phyloP scores from a whole-genome alignment of 2,888 invertebrate genomes.

The Gortyna flavago region DNA sequence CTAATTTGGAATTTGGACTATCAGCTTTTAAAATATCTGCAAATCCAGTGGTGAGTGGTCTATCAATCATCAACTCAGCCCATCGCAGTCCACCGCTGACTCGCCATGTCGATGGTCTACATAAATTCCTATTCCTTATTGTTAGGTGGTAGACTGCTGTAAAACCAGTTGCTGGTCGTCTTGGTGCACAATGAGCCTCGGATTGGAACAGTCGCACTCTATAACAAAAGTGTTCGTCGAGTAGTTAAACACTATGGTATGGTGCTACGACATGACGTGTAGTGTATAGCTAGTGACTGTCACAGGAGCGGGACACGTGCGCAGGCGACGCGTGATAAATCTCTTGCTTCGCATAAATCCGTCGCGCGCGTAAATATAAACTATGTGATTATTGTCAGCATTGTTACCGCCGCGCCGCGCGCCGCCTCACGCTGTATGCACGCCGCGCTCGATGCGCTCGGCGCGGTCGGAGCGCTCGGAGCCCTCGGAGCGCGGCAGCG shows the following conservation, averaged over 20 bases:
- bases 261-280: slow-evolving; percentile 26
- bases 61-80: not conserved
- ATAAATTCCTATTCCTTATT: not conserved
- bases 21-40: not conserved
- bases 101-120: not conserved
- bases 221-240: not conserved
- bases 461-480: not conserved
- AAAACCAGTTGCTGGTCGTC: not conserved
- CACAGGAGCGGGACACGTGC: slow-evolving; percentile 60
- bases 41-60: not conserved
- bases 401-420: slow-evolving; percentile 48
- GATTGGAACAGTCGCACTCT: not conserved
- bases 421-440: not conserved
- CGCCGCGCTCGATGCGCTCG: not conserved
- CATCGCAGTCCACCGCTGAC: not conserved
- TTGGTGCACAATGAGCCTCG: not conserved
- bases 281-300: slow-evolving; percentile 15
- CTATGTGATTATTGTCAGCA: slow-evolving; percentile 64
- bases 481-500: slow-evolving; percentile 22
- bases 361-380: slow-evolving; percentile 63
- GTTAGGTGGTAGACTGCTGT: not conserved
- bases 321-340: slow-evolving; percentile 72
- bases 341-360: slow-evolving; percentile 71
- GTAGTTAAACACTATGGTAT: not conserved
- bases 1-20: not conserved